Evolutionary conservation across 2,797 vertebrate genomes (phyloP).

Genomic region (Pantherophis alleghaniensis): DNA sequence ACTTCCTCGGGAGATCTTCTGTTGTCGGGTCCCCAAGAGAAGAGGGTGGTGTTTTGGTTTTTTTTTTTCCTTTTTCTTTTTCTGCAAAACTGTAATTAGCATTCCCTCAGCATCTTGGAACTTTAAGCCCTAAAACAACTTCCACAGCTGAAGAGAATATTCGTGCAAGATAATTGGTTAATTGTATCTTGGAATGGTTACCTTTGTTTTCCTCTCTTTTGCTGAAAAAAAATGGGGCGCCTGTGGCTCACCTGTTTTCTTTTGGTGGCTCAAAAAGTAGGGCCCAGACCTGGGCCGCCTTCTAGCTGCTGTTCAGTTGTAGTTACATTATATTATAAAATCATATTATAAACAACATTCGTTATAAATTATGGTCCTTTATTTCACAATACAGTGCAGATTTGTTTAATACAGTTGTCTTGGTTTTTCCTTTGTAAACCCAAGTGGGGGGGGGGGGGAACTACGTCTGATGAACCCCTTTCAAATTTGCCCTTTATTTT

Average conservation of each 20-base stretch:
- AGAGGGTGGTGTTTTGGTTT: too few relatives aligned
- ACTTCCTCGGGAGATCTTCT: neutral
- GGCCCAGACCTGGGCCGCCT: neutral
- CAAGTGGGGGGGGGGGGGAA: neutral
- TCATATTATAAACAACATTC: neutral
- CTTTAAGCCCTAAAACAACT: neutral
- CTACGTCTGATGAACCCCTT: neutral
- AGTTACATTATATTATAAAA: neutral
- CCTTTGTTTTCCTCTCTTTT: neutral
- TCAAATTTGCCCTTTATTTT: neutral
- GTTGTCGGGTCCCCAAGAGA: neutral
- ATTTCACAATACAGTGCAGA: neutral
- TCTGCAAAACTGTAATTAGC: neutral
- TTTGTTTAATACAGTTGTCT: neutral
- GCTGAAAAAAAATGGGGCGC: neutral
- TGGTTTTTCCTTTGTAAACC: neutral
- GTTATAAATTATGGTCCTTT: neutral
- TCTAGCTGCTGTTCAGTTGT: neutral
- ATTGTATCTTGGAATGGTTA: neutral
- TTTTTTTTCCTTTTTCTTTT: too few relatives aligned
- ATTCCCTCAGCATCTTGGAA: neutral
- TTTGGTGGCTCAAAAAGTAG: neutral
- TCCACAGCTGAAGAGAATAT: neutral
- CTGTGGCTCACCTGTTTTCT: neutral
- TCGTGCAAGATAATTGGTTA: neutral